Conservation (phyloP, 2,888 invertebrate species). For the Diabrotica balteata region DNA sequence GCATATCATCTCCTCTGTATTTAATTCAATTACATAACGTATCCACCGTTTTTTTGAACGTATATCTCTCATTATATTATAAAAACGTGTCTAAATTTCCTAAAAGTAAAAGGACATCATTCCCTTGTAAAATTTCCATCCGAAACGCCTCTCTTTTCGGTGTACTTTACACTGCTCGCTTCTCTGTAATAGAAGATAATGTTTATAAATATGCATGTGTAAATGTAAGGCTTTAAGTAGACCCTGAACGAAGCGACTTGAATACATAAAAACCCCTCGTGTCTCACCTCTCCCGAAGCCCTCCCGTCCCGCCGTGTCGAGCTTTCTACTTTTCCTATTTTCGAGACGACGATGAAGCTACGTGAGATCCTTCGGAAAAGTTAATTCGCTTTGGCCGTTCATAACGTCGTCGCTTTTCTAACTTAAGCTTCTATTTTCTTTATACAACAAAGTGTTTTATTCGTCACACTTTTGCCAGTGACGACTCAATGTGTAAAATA, state of each 20-base stretch:
- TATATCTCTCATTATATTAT: too few relatives aligned
- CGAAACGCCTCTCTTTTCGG: conserved; percentile 28
- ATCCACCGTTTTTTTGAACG: too few relatives aligned
- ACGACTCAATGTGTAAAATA: too few relatives aligned
- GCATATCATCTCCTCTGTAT: too few relatives aligned
- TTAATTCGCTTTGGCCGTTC: conserved; percentile 8
- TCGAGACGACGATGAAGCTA: conserved; percentile 9
- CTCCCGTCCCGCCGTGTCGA: conserved; percentile 12
- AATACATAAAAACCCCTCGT: conserved; percentile 46
- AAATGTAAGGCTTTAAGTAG: conserved; percentile 58
- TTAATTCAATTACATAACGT: too few relatives aligned
- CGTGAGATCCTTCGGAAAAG: conserved; percentile 18
- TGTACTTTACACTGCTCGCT: conserved; percentile 59
- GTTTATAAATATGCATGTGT: conserved; percentile 63
- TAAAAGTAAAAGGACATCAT: too few relatives aligned
- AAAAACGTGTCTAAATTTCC: too few relatives aligned
- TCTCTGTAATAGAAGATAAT: conserved; percentile 62
- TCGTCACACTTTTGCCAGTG: too few relatives aligned
- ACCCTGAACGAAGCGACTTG: conserved; percentile 45
- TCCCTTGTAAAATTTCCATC: too few relatives aligned
- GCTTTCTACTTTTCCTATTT: conserved; percentile 20
- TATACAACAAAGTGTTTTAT: too few relatives aligned
- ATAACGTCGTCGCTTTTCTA: conserved; percentile 11
- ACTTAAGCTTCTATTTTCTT: not conserved
- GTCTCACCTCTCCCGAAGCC: not conserved